Evolutionary conservation across 1,140 invertebrate species (phyloP), one percentile per base, ranked within the genome.

Genomic region (Onthophagus taurus): DNA sequence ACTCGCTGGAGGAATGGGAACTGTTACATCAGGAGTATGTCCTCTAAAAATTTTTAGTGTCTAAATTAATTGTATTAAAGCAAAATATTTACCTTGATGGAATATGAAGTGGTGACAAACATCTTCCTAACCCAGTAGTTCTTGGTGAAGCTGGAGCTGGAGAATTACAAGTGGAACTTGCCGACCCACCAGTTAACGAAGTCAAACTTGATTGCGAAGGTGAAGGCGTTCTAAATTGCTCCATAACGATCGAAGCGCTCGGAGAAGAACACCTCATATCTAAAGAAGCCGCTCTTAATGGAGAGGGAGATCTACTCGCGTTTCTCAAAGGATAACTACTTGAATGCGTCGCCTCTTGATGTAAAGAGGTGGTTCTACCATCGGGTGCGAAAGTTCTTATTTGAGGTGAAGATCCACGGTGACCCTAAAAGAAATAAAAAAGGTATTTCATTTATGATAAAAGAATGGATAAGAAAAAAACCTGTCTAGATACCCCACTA

Each of bases 321-420:
- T 52, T 65, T 0, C 66, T 62, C 6, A 69, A 61, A 26, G 70
- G 67, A 5, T 70, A 71, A n/a, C 65, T 69, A 11, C 66, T 61
- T 14, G 68, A 63, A 24, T 69, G 68, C 9, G 67, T 48, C 7
- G 61, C 52, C 42, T 70, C 67, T 26, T 62, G 54, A 30, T 60
- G 55, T 21, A 64, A 63, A 51, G 60, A 54, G n/a, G 55, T 48
- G 11, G 67, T 70, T 11, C 78, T 73, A 6, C 81, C 82, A 53
- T 85, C 81, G 0, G 82, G 81, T 16, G 78, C 80, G 47, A 81
- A 85, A 0, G 82, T 79, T 45, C 81, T 71, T 43, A 87, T 86
- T 50, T 85, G 82, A 0, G 83, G 82, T 0, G 83, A 85, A 0
- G 81, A 82, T 1, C 81, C 80, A n/a, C 82, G 76, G 52, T 82